Evolutionary conservation across 1,140 invertebrate species (phyloP).

Genomic region (Steinernema khuongi): DNA sequence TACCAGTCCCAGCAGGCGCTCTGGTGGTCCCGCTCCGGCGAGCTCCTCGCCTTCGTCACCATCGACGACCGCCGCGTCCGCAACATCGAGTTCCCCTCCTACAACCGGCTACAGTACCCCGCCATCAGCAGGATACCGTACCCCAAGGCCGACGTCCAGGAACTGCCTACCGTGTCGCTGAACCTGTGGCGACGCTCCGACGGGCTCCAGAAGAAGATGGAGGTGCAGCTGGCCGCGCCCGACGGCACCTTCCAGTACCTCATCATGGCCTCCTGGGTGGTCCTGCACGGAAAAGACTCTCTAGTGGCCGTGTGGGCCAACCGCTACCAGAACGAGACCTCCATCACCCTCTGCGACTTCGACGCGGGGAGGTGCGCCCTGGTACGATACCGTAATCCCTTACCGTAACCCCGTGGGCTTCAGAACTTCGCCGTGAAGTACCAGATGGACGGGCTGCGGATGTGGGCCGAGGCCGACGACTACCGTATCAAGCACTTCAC

Average conservation of each 20-base stretch:
- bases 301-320: conserved; percentile 54
- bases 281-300: conserved; percentile 36
- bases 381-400: conserved; percentile 11
- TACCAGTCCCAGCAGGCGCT: conserved; percentile 44
- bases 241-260: conserved; percentile 40
- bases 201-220: conserved; percentile 22
- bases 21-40: conserved; percentile 52
- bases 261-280: conserved; percentile 46
- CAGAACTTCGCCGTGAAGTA: conserved; percentile 24
- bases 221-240: conserved; percentile 32
- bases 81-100: conserved; percentile 38
- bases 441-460: conserved; percentile 20
- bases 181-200: conserved; percentile 34
- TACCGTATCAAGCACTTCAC: conserved; percentile 10
- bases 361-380: conserved; percentile 31
- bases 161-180: conserved; percentile 28
- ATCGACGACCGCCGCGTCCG: conserved; percentile 39
- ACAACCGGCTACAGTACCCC: conserved; percentile 38
- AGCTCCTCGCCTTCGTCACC: conserved; percentile 49
- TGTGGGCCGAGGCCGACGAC: conserved; percentile 35
- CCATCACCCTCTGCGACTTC: conserved; percentile 34
- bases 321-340: conserved; percentile 42
- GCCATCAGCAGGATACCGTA: conserved; percentile 37
- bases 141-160: conserved; percentile 49
- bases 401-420: neutral